phyloP scores from a whole-genome alignment of 2,113 vertebrate genomes.

The Erythrocercus mccallii region DNA sequence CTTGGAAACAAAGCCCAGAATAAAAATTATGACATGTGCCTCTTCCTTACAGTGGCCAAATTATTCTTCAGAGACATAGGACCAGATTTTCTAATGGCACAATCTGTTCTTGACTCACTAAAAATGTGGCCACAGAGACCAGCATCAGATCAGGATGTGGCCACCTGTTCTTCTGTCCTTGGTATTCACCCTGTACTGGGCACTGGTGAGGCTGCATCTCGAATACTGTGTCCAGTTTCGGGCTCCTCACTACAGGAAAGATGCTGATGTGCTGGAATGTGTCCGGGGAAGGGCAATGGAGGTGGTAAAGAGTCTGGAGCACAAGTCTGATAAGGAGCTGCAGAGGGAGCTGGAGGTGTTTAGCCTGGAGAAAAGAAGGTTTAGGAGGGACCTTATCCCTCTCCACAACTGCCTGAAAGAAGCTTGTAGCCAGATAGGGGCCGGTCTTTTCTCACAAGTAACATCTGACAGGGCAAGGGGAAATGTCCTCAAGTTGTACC shows the following conservation, averaged over 20 bases:
- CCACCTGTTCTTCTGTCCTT: not conserved
- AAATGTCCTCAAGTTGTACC: not conserved
- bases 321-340: not conserved
- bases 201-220: not conserved
- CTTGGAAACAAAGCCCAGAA: not conserved
- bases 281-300: not conserved
- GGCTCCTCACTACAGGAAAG: not conserved
- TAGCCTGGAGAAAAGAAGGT: not conserved
- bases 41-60: not conserved
- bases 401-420: not conserved
- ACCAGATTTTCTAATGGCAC: not conserved
- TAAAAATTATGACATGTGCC: not conserved
- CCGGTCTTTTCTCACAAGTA: not conserved
- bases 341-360: not conserved
- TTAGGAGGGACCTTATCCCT: not conserved
- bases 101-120: not conserved
- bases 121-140: not conserved
- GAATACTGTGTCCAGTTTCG: not conserved
- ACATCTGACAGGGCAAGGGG: not conserved
- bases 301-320: not conserved
- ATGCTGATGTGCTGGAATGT: not conserved
- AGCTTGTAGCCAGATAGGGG: not conserved
- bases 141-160: not conserved
- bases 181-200: not conserved
- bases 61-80: not conserved